Percentiles rank a stretch among this genome's conserved stretches.
Conservation (phyloP, 1,140 invertebrate species). For the Lordiphosa clarofinis region DNA sequence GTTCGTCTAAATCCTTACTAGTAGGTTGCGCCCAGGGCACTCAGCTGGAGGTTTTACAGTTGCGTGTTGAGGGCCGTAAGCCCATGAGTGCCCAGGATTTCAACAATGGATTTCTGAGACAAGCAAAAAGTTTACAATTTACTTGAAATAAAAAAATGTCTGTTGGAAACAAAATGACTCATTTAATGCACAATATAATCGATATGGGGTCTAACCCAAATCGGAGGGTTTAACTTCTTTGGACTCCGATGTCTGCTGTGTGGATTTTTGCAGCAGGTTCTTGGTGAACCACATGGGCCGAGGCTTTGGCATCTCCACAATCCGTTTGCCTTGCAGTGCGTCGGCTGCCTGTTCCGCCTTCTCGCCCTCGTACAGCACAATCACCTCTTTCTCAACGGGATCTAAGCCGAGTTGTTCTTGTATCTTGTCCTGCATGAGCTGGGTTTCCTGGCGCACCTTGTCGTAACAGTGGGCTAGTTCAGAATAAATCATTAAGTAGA, state of each 20-base stretch:
- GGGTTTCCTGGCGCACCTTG: slow-evolving; percentile 89
- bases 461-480: slow-evolving; percentile 88
- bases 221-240: slow-evolving; percentile 87
- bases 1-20: slow-evolving; percentile 78
- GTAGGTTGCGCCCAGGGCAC: slow-evolving; percentile 83
- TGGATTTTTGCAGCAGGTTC: slow-evolving; percentile 89
- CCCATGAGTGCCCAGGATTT: slow-evolving; percentile 85
- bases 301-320: slow-evolving; percentile 87
- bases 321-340: slow-evolving; percentile 83
- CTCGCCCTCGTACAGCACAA: slow-evolving; percentile 91
- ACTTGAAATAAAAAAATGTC: slow-evolving; percentile 42
- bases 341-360: slow-evolving; percentile 81
- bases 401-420: slow-evolving; percentile 84
- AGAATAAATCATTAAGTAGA: slow-evolving; percentile 4
- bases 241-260: slow-evolving; percentile 83
- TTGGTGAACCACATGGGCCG: slow-evolving; percentile 89
- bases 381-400: slow-evolving; percentile 90
- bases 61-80: slow-evolving; percentile 82
- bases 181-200: slow-evolving; percentile 38
- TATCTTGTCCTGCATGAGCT: slow-evolving; percentile 88
- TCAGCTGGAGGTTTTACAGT: slow-evolving; percentile 82
- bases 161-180: slow-evolving; percentile 36
- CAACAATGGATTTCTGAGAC: slow-evolving; percentile 85
- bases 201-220: slow-evolving; percentile 81
- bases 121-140: slow-evolving; percentile 44